Evolutionary conservation across 2,797 vertebrate genomes (phyloP).

Genomic region (Hydrolagus colliei): DNA sequence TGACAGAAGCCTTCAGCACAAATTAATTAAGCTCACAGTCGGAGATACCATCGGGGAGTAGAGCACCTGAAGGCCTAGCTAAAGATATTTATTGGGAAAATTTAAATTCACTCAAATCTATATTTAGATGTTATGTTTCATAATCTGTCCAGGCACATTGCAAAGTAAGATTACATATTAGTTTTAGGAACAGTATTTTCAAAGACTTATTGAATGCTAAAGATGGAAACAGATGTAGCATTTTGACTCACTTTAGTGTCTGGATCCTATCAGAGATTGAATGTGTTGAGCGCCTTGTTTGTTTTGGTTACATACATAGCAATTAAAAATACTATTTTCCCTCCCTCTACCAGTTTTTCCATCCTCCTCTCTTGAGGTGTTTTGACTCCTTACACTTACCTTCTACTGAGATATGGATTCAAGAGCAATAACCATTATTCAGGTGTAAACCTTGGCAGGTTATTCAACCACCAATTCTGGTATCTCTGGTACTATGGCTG

Average conservation of each 20-base stretch:
- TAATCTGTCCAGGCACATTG: background rate
- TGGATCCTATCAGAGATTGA: background rate
- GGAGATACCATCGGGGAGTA: background rate
- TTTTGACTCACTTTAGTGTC: background rate
- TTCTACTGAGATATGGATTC: too few relatives aligned
- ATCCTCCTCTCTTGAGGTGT: too few relatives aligned
- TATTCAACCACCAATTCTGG: too few relatives aligned
- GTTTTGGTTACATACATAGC: too few relatives aligned
- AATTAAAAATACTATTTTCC: too few relatives aligned
- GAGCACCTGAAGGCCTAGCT: background rate
- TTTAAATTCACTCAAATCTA: background rate
- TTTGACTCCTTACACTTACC: too few relatives aligned
- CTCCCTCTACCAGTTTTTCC: too few relatives aligned
- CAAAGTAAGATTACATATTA: background rate
- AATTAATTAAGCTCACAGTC: constrained; percentile 24
- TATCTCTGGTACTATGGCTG: too few relatives aligned
- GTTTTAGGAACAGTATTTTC: background rate
- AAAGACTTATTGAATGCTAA: background rate
- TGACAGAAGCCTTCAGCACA: background rate
- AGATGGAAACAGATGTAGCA: background rate
- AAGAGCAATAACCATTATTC: too few relatives aligned
- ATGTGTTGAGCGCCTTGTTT: too few relatives aligned
- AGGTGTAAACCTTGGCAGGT: too few relatives aligned
- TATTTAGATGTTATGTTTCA: constrained; percentile 10
- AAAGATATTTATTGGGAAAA: constrained; percentile 6